phyloP scores from a whole-genome alignment of 2,797 vertebrate genomes.

The Acridotheres tristis region DNA sequence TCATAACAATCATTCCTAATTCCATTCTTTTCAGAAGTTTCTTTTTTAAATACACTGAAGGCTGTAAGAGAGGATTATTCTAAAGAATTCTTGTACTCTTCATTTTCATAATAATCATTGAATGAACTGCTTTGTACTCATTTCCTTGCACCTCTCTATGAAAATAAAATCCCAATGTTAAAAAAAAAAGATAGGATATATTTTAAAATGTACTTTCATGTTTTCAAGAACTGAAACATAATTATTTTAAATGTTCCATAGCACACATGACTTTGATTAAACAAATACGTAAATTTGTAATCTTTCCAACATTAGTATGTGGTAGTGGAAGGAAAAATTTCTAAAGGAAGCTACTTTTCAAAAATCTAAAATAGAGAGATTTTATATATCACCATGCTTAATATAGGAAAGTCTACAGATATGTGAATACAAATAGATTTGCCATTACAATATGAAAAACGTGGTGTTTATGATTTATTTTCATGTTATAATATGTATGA shows the following conservation, averaged over 20 bases:
- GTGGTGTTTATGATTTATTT: not conserved
- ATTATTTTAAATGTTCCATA: not conserved
- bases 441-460: not conserved
- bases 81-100: not conserved
- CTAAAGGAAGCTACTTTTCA: not conserved
- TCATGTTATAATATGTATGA: rapidly evolving
- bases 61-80: conserved; percentile 8
- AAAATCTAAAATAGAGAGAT: not conserved
- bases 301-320: not conserved
- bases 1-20: conserved; percentile 13
- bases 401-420: not conserved
- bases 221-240: not conserved
- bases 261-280: not conserved
- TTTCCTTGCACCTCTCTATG: not conserved
- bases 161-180: not conserved
- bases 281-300: not conserved
- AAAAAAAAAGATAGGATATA: not conserved
- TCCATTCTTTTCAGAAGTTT: not conserved
- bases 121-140: not conserved
- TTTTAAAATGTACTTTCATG: not conserved
- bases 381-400: not conserved
- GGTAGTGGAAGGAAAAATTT: not conserved
- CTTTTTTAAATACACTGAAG: not conserved
- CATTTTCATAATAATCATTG: not conserved
- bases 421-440: not conserved